Base-by-base conservation (phyloP, 2,797 vertebrate species). In the Spea hammondii region DNA sequence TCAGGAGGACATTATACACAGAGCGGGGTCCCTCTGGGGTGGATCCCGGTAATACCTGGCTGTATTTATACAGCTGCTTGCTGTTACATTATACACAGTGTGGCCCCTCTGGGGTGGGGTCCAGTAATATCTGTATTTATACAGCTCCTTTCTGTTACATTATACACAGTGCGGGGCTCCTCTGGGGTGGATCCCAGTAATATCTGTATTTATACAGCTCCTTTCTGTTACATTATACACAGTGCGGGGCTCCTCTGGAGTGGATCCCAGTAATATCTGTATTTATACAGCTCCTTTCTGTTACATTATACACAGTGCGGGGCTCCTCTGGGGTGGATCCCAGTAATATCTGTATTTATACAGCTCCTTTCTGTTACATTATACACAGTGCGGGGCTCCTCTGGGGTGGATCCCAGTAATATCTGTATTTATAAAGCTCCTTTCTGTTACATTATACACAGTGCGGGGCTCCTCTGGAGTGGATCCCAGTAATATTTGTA, bases 81-180 rank as follows among this genome's bases (percentile, higher is more conserved):
- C 60, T 64, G 32, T 64, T 64, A 64, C 45, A 17, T 69, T 51
- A 69, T 17, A 69, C 67, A 51, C 48, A 17, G 67, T 50, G n/a
- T 47, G 4, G n/a, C 67, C 47, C 47, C 45, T 5, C 17, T 46
- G 64, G 5, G 44, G 64, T 17, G 44, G 32, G 2, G 1, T 2
- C 32, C 32, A 32, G 32, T 32, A 32, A 32, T 32, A 32, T 32
- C 32, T 32, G 44, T 13, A 65, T 65, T 17, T 65, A 66, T 66
- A 66, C 65, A 66, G 8, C n/a, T 4, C 65, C 65, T 69, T 17
- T 51, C 67, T 69, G 32, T 69, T 69, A 69, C 48, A 53, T 53
- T 53, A 53, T 2, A 53, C 51, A 53, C 51, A 53, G 51, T 53
- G 51, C 32, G 32, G 32, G 32, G 32, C 32, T 3, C 32, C 32